Conservation (phyloP, 2,113 vertebrate species). For the Cricetomys ansorgei region DNA sequence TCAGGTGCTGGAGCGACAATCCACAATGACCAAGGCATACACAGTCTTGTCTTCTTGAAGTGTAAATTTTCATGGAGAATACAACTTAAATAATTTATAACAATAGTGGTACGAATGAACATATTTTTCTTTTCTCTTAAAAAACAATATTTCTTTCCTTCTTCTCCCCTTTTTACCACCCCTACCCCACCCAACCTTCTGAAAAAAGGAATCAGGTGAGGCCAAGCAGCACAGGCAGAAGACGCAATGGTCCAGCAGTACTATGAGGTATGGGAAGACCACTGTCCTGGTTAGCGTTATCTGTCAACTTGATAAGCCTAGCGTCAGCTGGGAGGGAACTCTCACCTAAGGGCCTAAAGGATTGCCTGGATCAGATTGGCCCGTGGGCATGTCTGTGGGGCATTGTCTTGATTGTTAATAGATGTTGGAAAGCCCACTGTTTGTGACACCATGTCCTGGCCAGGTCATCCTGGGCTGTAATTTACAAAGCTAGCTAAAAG, state of each 20-base stretch:
- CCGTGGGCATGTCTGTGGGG: neutral
- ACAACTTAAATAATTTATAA: neutral
- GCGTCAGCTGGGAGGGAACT: neutral
- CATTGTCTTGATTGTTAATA: neutral
- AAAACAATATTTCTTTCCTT: neutral
- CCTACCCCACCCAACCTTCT: neutral
- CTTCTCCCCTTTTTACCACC: no score
- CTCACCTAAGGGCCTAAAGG: neutral
- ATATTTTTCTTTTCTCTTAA: neutral
- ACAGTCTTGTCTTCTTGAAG: neutral
- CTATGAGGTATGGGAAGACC: neutral
- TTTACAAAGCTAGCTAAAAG: neutral
- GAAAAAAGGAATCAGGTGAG: neutral
- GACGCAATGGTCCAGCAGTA: neutral
- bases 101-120: neutral
- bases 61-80: constrained; percentile 9
- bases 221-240: neutral
- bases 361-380: no score
- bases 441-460: no score
- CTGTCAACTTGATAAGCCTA: neutral
- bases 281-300: neutral
- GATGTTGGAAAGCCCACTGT: neutral
- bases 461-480: neutral
- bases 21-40: neutral
- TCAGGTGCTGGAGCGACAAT: neutral